Conservation (phyloP, 2,113 vertebrate genomes). For the Ictalurus furcatus region DNA sequence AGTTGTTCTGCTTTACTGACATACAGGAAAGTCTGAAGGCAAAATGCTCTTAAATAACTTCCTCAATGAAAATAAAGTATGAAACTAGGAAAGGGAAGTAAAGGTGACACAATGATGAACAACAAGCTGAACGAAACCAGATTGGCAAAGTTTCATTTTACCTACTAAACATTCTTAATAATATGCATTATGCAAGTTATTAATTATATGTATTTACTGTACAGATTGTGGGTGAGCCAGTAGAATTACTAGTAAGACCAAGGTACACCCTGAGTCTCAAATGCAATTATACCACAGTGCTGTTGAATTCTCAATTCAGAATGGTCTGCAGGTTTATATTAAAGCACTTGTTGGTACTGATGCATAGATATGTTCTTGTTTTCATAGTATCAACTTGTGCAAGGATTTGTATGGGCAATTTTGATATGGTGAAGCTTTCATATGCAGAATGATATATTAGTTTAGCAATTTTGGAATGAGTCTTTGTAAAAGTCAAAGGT, state of each 20-base stretch:
- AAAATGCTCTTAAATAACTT: slow-evolving; percentile 20
- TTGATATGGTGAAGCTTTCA: not conserved
- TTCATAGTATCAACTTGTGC: not conserved
- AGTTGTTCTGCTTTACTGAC: not conserved
- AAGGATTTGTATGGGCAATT: not conserved
- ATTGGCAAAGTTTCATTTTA: not conserved
- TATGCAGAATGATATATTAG: not conserved
- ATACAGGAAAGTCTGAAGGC: not conserved
- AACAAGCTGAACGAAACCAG: not conserved
- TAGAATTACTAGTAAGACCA: not conserved
- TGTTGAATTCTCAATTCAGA: not conserved
- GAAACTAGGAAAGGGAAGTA: slow-evolving; percentile 39
- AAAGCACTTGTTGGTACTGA: not conserved
- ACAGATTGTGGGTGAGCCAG: not conserved
- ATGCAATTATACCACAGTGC: not conserved
- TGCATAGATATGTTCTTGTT: not conserved
- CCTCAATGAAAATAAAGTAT: not conserved
- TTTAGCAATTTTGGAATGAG: not conserved
- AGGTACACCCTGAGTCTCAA: not conserved
- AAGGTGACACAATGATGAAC: not conserved
- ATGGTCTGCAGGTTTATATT: not conserved
- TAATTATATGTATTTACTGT: not conserved
- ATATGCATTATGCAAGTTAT: not conserved
- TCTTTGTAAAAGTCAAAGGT: not conserved
- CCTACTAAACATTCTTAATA: not conserved